A percentile compares a stretch with the other conserved stretches of the same genome.
Conservation (phyloP, 2,888 invertebrate genomes). For the Ariolimax columbianus region DNA sequence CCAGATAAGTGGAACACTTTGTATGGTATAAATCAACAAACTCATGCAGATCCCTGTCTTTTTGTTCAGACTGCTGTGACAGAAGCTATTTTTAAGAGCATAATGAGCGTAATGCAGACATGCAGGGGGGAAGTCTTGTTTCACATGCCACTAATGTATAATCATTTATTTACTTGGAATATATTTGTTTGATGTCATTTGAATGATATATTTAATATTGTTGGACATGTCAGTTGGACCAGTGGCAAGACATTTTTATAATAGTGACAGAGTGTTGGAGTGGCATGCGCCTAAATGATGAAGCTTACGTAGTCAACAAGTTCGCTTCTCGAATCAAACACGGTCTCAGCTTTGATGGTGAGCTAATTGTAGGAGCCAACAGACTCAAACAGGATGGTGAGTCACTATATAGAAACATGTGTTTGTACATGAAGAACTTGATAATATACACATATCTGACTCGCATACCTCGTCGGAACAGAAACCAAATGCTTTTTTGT, state of each 20-base stretch:
- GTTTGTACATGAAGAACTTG: not conserved
- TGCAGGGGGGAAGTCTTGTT: no score
- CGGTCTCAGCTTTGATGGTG: constrained; percentile 36
- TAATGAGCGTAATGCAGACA: no score
- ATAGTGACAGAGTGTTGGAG: constrained; percentile 46
- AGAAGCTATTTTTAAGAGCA: no score
- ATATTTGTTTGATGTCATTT: not conserved
- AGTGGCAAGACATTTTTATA: constrained; percentile 57
- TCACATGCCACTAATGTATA: no score
- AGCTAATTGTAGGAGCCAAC: constrained; percentile 33
- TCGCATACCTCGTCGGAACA: no score
- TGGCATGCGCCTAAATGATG: constrained; percentile 55
- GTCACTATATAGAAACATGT: not conserved
- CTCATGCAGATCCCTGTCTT: no score
- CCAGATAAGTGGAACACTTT: no score
- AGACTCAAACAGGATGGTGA: constrained; percentile 36
- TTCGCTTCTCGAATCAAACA: not conserved
- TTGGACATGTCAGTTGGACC: constrained; percentile 48
- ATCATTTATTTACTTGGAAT: no score
- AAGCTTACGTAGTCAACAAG: not conserved
- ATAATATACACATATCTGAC: not conserved
- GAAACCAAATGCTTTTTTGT: no score
- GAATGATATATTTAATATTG: not conserved
- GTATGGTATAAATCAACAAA: no score
- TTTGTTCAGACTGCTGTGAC: no score